Conservation (phyloP, 2,797 vertebrate species). For the Decapterus maruadsi region DNA sequence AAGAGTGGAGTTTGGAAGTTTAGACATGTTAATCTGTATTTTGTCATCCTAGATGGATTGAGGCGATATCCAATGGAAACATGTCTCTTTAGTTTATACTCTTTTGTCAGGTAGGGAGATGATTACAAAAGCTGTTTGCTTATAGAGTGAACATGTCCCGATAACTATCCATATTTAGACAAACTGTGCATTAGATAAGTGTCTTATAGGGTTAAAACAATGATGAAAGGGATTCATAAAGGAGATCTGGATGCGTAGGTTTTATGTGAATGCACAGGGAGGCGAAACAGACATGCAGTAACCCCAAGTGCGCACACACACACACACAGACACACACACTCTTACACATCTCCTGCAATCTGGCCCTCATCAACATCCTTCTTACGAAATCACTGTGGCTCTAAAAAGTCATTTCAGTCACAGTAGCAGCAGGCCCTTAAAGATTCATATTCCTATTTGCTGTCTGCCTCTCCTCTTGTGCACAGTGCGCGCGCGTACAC, state of each 20-base stretch:
- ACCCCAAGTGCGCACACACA: not conserved
- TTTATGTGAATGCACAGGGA: slow-evolving; percentile 10
- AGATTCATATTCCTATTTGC: slow-evolving; percentile 87
- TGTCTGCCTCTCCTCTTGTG: slow-evolving; percentile 71
- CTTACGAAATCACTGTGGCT: slow-evolving; percentile 84
- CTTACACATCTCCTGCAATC: slow-evolving; percentile 72
- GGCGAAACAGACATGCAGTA: slow-evolving; percentile 65
- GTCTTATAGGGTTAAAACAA: slow-evolving; percentile 20
- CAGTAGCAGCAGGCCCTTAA: slow-evolving; percentile 83
- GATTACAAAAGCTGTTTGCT: slow-evolving; percentile 2
- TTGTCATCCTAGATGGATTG: slow-evolving; percentile 15
- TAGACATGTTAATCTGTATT: slow-evolving; percentile 3
- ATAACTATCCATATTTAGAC: slow-evolving; percentile 17
- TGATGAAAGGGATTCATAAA: slow-evolving; percentile 54
- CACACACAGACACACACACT: slow-evolving; percentile 34
- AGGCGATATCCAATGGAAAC: not conserved
- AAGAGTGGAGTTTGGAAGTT: slow-evolving; percentile 11
- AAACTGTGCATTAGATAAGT: slow-evolving; percentile 29
- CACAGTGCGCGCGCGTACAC: slow-evolving; percentile 12
- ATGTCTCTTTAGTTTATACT: not conserved
- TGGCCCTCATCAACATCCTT: slow-evolving; percentile 83
- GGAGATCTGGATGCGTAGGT: not conserved
- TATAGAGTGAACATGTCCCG: not conserved
- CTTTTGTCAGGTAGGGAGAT: slow-evolving; percentile 2
- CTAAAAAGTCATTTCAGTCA: slow-evolving; percentile 85